Evolutionary conservation across 2,113 vertebrate species (phyloP).

Genomic region (Serranochromis macrocephalus): DNA sequence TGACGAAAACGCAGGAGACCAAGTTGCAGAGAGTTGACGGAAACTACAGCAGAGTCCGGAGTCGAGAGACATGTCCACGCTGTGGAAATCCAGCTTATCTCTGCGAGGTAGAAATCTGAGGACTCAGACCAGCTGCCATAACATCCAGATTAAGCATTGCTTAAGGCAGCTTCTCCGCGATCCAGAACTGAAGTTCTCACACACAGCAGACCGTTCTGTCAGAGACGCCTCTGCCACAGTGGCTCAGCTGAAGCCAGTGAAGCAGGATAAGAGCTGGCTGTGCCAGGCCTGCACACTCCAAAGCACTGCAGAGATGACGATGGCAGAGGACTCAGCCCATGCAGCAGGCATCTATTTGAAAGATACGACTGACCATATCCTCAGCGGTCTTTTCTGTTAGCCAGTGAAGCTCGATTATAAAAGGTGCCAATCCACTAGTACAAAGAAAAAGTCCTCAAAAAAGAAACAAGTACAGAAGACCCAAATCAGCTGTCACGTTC

Average conservation of each 20-base stretch:
- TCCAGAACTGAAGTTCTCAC: slow-evolving; percentile 34
- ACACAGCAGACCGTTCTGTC: slow-evolving; percentile 26
- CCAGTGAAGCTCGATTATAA: background rate
- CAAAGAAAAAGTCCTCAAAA: background rate
- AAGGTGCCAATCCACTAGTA: background rate
- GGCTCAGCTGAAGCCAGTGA: slow-evolving; percentile 53
- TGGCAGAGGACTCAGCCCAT: slow-evolving; percentile 7
- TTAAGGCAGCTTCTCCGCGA: slow-evolving; percentile 17
- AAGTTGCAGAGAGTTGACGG: background rate
- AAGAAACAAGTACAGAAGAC: background rate
- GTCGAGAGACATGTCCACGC: slow-evolving; percentile 10
- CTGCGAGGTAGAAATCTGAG: background rate
- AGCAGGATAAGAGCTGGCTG: slow-evolving; percentile 49
- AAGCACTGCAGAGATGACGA: slow-evolving; percentile 34
- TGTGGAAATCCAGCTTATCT: slow-evolving; percentile 44
- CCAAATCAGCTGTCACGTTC: background rate
- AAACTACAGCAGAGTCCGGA: slow-evolving; percentile 1
- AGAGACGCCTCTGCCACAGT: slow-evolving; percentile 19
- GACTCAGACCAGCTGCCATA: slow-evolving; percentile 46
- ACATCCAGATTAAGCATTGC: slow-evolving; percentile 45
- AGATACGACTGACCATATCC: background rate
- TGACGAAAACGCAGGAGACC: background rate
- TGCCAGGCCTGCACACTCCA: slow-evolving; percentile 49
- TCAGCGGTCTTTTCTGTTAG: background rate
- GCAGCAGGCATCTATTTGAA: slow-evolving; percentile 8